These are phyloP conservation scores for Ostrea edulis DNA, from an alignment of 1,140 invertebrate genomes.

Conservation along the genomic window DNA sequence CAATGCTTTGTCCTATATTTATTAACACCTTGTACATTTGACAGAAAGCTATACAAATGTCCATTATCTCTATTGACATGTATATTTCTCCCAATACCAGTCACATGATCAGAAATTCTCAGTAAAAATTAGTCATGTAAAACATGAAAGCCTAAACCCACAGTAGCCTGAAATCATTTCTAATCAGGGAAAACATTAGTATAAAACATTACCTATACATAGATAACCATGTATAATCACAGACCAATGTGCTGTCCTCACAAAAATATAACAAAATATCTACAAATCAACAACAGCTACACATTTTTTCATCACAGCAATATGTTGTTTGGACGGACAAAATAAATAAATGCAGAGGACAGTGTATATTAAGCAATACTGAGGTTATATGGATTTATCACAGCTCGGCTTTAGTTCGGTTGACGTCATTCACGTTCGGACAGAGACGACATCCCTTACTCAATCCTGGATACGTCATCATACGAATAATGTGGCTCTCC, in stretches of 20 bases:
- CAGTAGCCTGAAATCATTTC: background rate
- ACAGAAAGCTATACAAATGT: too few relatives aligned
- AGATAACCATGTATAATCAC: too few relatives aligned
- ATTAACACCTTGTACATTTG: too few relatives aligned
- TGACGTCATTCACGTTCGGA: background rate
- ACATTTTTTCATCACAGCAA: background rate
- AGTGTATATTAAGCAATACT: background rate
- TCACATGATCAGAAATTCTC: background rate
- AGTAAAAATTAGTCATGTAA: background rate
- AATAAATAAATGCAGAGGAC: background rate
- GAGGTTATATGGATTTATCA: constrained; percentile 16
- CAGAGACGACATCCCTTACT: too few relatives aligned
- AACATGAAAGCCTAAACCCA: background rate
- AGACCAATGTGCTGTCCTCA: too few relatives aligned
- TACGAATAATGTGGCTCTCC: too few relatives aligned
- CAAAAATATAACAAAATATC: background rate
- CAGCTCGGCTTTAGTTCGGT: background rate
- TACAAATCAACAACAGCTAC: background rate
- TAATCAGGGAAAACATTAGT: background rate
- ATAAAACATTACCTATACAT: background rate
- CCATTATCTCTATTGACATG: background rate
- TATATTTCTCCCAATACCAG: background rate
- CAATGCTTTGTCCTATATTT: too few relatives aligned
- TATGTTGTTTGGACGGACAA: background rate
- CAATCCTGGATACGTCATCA: too few relatives aligned